phyloP scores from a whole-genome alignment of 2,888 invertebrate species.

The Calameuta filiformis region DNA sequence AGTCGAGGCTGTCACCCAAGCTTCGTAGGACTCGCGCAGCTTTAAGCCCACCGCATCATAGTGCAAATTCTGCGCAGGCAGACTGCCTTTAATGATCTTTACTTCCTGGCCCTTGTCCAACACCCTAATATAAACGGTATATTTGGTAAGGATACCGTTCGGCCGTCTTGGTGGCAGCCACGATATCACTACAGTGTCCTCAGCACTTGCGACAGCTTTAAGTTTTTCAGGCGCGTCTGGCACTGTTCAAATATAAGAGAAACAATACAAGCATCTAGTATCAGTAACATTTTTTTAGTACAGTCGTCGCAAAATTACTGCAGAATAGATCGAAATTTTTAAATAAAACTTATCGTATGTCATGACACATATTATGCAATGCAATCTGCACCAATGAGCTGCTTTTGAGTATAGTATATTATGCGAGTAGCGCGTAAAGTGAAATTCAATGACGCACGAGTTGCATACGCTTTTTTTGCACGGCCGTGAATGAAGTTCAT shows the following conservation, averaged over 20 bases:
- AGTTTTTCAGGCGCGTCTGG: constrained; percentile 73
- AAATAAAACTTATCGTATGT: not conserved
- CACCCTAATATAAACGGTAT: constrained; percentile 72
- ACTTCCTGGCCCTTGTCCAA: constrained; percentile 69
- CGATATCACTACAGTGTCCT: constrained; percentile 71
- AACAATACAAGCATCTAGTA: not conserved
- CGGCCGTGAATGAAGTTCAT: too few species aligned
- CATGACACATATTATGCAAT: too few species aligned
- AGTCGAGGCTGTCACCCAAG: constrained; percentile 74
- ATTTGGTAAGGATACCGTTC: constrained; percentile 74
- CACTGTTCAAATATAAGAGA: constrained; percentile 54
- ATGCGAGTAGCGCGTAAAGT: too few species aligned
- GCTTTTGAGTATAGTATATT: not conserved
- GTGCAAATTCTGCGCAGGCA: constrained; percentile 67
- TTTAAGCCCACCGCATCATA: constrained; percentile 70
- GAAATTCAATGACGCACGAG: too few species aligned
- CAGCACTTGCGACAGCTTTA: constrained; percentile 72
- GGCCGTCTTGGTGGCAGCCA: constrained; percentile 75
- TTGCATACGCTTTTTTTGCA: too few species aligned
- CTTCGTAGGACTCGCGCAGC: constrained; percentile 70
- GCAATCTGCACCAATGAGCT: too few species aligned
- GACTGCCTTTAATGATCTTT: constrained; percentile 65
- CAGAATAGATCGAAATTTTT: not conserved
- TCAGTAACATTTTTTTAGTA: not conserved
- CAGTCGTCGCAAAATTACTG: not conserved